These are phyloP conservation scores for Fratercula arctica DNA, from an alignment of 2,797 vertebrate species.

Conservation along the genomic window DNA sequence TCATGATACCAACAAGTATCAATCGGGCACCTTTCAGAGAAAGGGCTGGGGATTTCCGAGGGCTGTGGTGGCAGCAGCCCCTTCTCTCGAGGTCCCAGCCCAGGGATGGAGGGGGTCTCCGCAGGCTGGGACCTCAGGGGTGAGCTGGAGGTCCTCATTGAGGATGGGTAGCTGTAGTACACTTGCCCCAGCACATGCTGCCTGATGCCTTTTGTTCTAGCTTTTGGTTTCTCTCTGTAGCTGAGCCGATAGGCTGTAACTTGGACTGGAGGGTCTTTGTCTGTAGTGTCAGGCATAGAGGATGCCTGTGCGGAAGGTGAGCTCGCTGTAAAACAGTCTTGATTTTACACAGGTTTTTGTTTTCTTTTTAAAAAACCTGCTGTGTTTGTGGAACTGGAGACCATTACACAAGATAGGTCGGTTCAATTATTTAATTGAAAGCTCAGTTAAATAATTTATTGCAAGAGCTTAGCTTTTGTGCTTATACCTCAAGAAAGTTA, in stretches of 20 bases:
- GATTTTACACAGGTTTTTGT: not conserved
- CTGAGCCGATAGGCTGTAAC: not conserved
- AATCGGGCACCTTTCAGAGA: not conserved
- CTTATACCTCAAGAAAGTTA: not conserved
- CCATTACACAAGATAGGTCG: not conserved
- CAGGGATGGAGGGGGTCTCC: accelerated
- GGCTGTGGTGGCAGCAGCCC: not conserved
- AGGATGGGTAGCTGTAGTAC: not conserved
- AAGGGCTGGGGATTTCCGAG: not conserved
- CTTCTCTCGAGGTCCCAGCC: not conserved
- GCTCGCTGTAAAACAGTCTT: accelerated
- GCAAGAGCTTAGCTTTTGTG: not conserved
- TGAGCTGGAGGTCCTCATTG: not conserved
- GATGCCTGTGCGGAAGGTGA: not conserved
- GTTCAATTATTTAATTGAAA: not conserved
- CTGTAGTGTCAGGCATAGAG: not conserved
- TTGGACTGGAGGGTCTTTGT: not conserved
- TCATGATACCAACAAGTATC: not conserved
- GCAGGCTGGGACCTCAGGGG: accelerated
- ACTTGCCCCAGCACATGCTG: not conserved
- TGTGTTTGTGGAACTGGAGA: not conserved
- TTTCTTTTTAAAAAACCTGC: not conserved
- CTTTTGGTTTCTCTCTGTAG: not conserved
- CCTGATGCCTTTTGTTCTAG: not conserved
- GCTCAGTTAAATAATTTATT: not conserved